Evolutionary conservation across 2,797 vertebrate genomes (phyloP), one percentile per base, ranked within the genome.

Genomic region (Falco columbarius): DNA sequence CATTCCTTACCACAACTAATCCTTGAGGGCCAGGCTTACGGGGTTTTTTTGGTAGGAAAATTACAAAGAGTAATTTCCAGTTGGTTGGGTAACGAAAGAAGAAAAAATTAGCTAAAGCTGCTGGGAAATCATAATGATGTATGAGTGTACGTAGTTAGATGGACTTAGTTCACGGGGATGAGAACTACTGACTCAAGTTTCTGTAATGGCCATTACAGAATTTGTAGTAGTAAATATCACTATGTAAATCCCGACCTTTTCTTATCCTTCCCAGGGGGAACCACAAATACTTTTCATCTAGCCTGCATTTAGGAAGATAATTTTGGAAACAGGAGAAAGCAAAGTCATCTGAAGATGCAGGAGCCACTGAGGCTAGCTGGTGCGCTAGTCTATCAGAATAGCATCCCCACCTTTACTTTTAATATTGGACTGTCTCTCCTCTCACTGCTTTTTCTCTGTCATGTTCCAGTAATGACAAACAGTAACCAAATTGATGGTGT

Each of bases 241-340:
- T 49, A 92, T 72, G 92, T 81, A 96, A 96, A 96, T 93, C 81
- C 72, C 3, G 12, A 94, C 92, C 89, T 96, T 96, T 95, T 81
- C 68, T 94, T 81, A 26, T 87, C 79, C 54, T 79, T 95, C 96
- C 92, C 95, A 32, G 12, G 17, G 65, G 63, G 30, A 87, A 16
- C 52, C 23, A 91, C 67, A 94, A 91, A 81, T 68, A 77, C 84
- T 92, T 95, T 80, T 83, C 72, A 81, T 86, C 72, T 44, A 49
- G 49, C 65, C 10, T 14, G 30, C 55, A 44, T 68, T 93, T 80
- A 58, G 83, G 83, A 85, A 94, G 74, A 19, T 40, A 55, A 71
- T 44, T 89, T 85, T 46, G 56, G 79, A 91, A 91, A 75, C 3
- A 44, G 65, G 42, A 85, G 74, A 66, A 87, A 56, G 49, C 83